Base-by-base conservation (phyloP, 2,888 invertebrate species). In the Pristionchus maxplancki region DNA sequence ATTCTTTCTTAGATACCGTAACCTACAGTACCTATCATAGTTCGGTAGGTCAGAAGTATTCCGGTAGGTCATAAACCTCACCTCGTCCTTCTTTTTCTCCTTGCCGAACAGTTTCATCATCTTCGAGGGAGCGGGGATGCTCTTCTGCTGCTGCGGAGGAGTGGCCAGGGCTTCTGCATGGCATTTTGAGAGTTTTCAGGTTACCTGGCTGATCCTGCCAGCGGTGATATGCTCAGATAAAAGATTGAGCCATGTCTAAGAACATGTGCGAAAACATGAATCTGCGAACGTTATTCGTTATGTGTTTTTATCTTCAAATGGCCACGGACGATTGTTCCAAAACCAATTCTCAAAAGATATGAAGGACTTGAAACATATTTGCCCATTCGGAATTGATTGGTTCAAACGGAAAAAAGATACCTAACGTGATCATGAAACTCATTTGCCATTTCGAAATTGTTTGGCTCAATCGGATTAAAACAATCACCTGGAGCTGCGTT, bases 81-180 rank as follows among this genome's bases (percentile, higher is more conserved):
- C 71, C 71, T 71, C 86, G 9, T 67, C 86, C 34, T 50, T 87
- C 86, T 87, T 87, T 71, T 71, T 67, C 71, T 87, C 86, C 71
- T 71, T 87, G 2, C 71, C 71, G 50, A 87, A 87, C 34, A 87
- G 24, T n/a, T 87, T 87, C 17, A 87, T 8, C 86, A 87, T 87
- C 71, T 87, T 87, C 31, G 86, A 48, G 5, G 86, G 71, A 0
- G 85, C 85, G 40, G 85, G 85, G 31, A 85, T 40, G n/a, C 34
- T 20, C 28, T 64, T 85, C 44, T 58, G 85, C 62, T 64, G 62
- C 20, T 40, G 40, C 1, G 85, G 85, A 28, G 85, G 85, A 37
- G 85, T 85, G 0, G 85, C 62, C 8, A 85, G 85, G 13, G 85
- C 85, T 48, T 85, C 85, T 78, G 58, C n/a, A n/a, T n/a, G n/a